These are phyloP conservation scores for Plagodis pulveraria DNA, from an alignment of 2,888 invertebrate genomes.

Conservation along the genomic window DNA sequence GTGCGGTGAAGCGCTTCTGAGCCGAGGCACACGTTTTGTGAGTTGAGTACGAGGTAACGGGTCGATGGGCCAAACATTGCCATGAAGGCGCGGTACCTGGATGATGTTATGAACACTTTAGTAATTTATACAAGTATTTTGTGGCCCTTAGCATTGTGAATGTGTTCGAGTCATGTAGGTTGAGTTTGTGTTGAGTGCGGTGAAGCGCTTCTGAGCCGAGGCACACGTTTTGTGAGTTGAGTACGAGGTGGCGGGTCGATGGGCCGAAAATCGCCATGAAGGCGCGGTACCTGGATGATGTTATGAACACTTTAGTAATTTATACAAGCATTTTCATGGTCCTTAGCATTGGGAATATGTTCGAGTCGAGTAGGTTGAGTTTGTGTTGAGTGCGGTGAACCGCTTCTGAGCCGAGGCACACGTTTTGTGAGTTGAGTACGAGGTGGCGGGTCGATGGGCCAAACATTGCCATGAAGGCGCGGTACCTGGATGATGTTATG, in stretches of 20 bases:
- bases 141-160: slow-evolving; percentile 90
- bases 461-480: slow-evolving; percentile 91
- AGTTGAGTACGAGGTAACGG: slow-evolving; percentile 92
- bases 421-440: slow-evolving; percentile 89
- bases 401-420: slow-evolving; percentile 90
- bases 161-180: slow-evolving; percentile 89
- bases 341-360: slow-evolving; percentile 92
- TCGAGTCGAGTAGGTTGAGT: slow-evolving; percentile 90
- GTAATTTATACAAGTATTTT: slow-evolving; percentile 44
- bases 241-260: slow-evolving; percentile 89
- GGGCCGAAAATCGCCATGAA: slow-evolving; percentile 91
- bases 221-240: slow-evolving; percentile 89
- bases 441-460: slow-evolving; percentile 89
- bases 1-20: slow-evolving; percentile 92
- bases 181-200: slow-evolving; percentile 92
- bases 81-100: slow-evolving; percentile 92
- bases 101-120: too few relatives aligned
- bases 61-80: slow-evolving; percentile 87
- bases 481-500: slow-evolving; percentile 85
- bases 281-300: slow-evolving; percentile 86
- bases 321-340: slow-evolving; percentile 68
- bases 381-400: slow-evolving; percentile 93
- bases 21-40: slow-evolving; percentile 88
- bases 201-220: slow-evolving; percentile 92
- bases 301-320: too few relatives aligned